These are phyloP conservation scores for Phymatocera aterrima DNA, from an alignment of 2,888 invertebrate genomes.

Conservation along the genomic window DNA sequence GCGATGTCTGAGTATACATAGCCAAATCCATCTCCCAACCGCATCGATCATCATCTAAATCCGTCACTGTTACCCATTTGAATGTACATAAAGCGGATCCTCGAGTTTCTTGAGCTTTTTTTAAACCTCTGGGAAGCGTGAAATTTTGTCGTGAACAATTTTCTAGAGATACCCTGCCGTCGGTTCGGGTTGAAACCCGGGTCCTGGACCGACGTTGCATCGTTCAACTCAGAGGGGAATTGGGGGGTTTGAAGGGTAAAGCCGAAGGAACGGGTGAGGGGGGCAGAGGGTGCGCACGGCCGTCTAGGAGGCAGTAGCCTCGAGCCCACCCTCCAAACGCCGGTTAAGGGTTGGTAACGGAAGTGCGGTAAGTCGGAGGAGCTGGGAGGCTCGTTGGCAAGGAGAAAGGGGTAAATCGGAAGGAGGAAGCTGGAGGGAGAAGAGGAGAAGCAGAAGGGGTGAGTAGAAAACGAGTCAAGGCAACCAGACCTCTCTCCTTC, in stretches of 20 bases:
- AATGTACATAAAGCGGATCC: too few species aligned
- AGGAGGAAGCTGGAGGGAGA: conserved; percentile 47
- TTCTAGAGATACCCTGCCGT: neutral
- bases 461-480: conserved; percentile 44
- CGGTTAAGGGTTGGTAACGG: conserved; percentile 67
- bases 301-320: conserved; percentile 26
- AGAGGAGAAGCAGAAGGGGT: conserved; percentile 53
- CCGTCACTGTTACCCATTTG: too few species aligned
- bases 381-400: conserved; percentile 50
- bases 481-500: neutral
- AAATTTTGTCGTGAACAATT: neutral
- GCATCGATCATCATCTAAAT: too few species aligned
- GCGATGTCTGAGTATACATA: too few species aligned
- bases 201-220: conserved; percentile 21
- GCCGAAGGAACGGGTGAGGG: conserved; percentile 13
- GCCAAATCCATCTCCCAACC: too few species aligned
- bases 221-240: neutral
- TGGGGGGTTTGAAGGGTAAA: neutral
- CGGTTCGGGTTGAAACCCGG: conserved; percentile 1
- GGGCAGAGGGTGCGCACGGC: conserved; percentile 16
- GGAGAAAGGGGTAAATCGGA: conserved; percentile 55
- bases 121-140: neutral
- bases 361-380: conserved; percentile 67
- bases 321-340: conserved; percentile 49
- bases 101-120: too few species aligned